Base-by-base conservation (phyloP, 2,797 vertebrate species). In the Octomys mimax region DNA sequence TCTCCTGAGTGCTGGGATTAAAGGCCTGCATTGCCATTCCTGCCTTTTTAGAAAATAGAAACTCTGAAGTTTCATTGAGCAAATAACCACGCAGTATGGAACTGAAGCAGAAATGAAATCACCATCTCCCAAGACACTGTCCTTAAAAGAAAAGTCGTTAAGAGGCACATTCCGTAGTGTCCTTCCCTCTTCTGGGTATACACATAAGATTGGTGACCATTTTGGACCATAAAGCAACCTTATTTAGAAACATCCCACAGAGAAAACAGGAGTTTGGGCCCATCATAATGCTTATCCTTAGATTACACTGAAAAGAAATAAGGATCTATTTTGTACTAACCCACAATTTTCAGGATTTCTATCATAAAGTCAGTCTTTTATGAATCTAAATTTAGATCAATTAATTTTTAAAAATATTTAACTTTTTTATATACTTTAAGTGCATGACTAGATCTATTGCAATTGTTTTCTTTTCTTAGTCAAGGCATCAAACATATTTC, bases 401-500 rank as follows among this genome's bases (percentile, higher is more conserved):
- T 21, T 49, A 33, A 57, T 46, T 96, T 82, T 87, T 68, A 26
- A 83, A 59, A 79, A 84, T 28, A 86, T 54, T 54, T 54, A 54
- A 54, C 75, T 24, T 54, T 86, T 89, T 90, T 81, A 49, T 85
- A 88, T 16, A 80, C 12, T 13, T 83, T 66, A 95, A 59, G 46
- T 88, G n/a, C 14, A 85, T 21, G 11, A 64, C 93, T 89, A 95
- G 9, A 95, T 70, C 96, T 92, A 83, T n/a, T 22, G 70, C 66
- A 92, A 77, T 42, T 87, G 52, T 75, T 85, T 95, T 93, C 81
- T 93, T 79, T 95, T 90, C 84, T 92, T 88, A 28, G 13, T 86
- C 24, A 96, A 89, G 36, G 21, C 22, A 92, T 87, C 59, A 96
- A 95, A 88, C 54, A 82, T 61, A 70, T 85, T 94, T 77, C 78